Conservation (phyloP, 2,888 invertebrate species). For the Trichogramma dendrolimi region DNA sequence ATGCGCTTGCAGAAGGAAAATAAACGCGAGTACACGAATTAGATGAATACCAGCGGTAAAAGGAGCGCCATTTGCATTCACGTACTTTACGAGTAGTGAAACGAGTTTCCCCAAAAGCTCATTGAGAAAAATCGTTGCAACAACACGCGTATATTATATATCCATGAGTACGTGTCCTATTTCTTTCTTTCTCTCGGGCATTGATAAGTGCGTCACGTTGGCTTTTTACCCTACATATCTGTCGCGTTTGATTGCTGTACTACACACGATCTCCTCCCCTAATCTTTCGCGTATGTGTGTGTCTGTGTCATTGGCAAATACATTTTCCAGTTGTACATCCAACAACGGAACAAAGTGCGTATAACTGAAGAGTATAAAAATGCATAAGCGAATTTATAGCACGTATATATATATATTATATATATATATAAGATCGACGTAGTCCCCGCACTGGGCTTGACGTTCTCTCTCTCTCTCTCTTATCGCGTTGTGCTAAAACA, state of each 20-base stretch:
- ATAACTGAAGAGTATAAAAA: background rate
- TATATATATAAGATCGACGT: background rate
- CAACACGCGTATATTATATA: too few relatives aligned
- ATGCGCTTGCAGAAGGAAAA: too few relatives aligned
- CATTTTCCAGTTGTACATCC: too few relatives aligned
- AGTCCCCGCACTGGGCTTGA: too few relatives aligned
- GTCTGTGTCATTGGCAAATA: too few relatives aligned
- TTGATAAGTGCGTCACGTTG: slow-evolving; percentile 26
- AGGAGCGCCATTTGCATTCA: too few relatives aligned
- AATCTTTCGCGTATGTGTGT: background rate
- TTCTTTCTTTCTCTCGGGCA: too few relatives aligned
- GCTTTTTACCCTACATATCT: slow-evolving; percentile 8
- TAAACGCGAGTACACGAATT: too few relatives aligned
- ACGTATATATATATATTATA: background rate
- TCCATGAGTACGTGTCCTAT: background rate
- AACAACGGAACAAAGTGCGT: background rate
- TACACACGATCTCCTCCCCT: slow-evolving; percentile 1
- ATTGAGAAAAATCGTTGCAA: slow-evolving; percentile 13
- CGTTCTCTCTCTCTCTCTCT: too few relatives aligned
- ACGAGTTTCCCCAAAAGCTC: background rate
- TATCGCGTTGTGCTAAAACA: background rate
- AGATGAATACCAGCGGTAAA: too few relatives aligned
- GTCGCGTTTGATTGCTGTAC: slow-evolving; percentile 3
- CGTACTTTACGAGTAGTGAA: too few relatives aligned
- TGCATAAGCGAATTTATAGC: background rate